Evolutionary conservation across 2,113 vertebrate species (phyloP).

Genomic region (Eonycteris spelaea): DNA sequence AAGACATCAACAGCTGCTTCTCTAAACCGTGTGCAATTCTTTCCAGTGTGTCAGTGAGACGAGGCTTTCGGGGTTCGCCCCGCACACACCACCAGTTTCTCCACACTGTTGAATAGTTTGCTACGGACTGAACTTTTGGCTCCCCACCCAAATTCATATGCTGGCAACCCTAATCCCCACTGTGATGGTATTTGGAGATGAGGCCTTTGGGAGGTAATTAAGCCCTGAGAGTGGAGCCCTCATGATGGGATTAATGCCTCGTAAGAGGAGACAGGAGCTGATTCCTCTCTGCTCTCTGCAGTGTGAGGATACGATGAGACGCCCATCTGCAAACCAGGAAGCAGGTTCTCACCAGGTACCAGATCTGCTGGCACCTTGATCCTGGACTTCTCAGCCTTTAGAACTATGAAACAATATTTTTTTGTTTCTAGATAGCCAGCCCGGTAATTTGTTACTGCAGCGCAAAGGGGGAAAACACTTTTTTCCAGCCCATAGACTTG

Average conservation of each 20-base stretch:
- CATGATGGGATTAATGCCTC: not conserved
- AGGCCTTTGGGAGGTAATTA: not conserved
- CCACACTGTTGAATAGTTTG: not conserved
- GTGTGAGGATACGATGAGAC: rapidly evolving
- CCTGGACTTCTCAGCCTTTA: not conserved
- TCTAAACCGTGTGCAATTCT: not conserved
- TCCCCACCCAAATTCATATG: not conserved
- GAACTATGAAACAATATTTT: not conserved
- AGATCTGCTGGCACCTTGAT: not conserved
- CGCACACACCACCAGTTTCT: not conserved
- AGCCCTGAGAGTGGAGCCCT: not conserved
- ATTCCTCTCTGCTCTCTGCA: not conserved
- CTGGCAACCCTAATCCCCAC: not conserved
- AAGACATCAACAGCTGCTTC: too few species aligned
- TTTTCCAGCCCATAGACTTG: rapidly evolving
- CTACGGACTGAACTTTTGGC: not conserved
- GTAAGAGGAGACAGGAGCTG: not conserved
- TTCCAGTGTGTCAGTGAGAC: not conserved
- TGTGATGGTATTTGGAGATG: not conserved
- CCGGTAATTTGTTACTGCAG: not conserved
- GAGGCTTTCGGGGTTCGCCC: not conserved
- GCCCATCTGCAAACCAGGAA: not conserved
- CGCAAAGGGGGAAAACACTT: rapidly evolving
- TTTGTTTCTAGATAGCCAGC: not conserved
- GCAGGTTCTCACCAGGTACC: not conserved